Percentiles rank a stretch among this genome's conserved stretches.
phyloP scores from a whole-genome alignment of 2,113 vertebrate genomes.

The Microtus richardsoni region DNA sequence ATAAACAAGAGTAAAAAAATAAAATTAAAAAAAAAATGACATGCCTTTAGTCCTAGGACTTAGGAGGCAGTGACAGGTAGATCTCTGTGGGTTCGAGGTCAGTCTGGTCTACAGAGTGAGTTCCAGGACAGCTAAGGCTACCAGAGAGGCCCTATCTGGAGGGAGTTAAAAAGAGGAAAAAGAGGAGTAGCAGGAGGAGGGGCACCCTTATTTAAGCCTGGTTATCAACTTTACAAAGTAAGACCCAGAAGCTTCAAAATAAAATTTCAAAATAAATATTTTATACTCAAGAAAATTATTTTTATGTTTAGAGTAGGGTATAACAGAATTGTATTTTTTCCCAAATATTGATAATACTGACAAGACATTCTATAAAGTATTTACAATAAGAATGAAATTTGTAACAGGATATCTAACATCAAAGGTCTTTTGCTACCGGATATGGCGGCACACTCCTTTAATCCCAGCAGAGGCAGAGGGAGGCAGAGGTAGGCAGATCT shows the following conservation, averaged over 20 bases:
- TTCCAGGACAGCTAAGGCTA: neutral
- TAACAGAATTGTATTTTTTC: neutral
- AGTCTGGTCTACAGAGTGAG: neutral
- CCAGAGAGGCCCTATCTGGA: neutral
- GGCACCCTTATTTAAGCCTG: neutral
- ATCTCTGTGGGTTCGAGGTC: neutral
- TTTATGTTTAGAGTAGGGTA: neutral
- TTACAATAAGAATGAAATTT: neutral
- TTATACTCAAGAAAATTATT: neutral
- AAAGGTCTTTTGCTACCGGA: neutral
- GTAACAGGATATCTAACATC: neutral
- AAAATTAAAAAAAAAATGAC: neutral
- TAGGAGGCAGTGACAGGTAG: neutral
- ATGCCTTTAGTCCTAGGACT: neutral
- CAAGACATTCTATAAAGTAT: neutral
- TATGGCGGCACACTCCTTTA: neutral
- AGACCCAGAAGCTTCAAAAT: constrained; percentile 1
- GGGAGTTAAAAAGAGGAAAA: neutral
- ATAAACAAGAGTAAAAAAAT: neutral
- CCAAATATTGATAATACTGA: neutral
- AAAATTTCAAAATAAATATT: neutral
- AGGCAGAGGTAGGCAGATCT: neutral
- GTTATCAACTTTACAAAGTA: constrained; percentile 19
- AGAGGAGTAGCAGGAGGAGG: neutral
- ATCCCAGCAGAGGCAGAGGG: neutral